A percentile compares a stretch with the other conserved stretches of the same genome.
phyloP scores from a whole-genome alignment of 2,113 vertebrate species.

The Tachuris rubrigastra region DNA sequence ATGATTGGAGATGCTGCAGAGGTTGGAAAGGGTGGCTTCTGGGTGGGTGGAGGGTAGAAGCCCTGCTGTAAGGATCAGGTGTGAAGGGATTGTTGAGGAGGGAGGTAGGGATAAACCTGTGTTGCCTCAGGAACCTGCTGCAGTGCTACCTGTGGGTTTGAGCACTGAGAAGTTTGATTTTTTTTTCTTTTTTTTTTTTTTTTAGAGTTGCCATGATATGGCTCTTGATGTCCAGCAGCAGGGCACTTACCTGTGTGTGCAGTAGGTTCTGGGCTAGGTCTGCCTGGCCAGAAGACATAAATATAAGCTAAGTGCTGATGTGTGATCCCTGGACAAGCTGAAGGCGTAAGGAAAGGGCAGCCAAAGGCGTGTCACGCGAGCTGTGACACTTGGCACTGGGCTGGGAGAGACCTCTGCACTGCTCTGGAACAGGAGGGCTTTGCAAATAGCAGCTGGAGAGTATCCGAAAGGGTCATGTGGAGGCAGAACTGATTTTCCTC shows the following conservation, averaged over 20 bases:
- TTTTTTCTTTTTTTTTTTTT: no score
- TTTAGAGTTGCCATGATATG: neutral
- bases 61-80: accelerated
- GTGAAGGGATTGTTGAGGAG: neutral
- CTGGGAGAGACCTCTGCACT: neutral
- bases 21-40: neutral
- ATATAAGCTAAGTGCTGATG: neutral
- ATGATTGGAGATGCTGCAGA: neutral
- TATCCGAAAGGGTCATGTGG: neutral
- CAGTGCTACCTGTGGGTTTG: no score
- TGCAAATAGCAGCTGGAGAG: neutral
- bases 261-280: neutral
- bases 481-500: neutral
- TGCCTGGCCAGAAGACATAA: neutral
- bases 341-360: neutral
- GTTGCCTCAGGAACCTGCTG: accelerated
- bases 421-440: neutral
- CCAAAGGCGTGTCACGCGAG: neutral
- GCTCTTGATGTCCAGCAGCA: neutral
- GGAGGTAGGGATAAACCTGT: neutral
- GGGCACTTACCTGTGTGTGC: neutral
- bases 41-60: neutral
- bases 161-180: neutral
- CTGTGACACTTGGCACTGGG: neutral
- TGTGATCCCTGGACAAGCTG: accelerated